A percentile compares a stretch with the other conserved stretches of the same genome.
Evolutionary conservation across 2,797 vertebrate species (phyloP).

Genomic region (Diplodus sargus): DNA sequence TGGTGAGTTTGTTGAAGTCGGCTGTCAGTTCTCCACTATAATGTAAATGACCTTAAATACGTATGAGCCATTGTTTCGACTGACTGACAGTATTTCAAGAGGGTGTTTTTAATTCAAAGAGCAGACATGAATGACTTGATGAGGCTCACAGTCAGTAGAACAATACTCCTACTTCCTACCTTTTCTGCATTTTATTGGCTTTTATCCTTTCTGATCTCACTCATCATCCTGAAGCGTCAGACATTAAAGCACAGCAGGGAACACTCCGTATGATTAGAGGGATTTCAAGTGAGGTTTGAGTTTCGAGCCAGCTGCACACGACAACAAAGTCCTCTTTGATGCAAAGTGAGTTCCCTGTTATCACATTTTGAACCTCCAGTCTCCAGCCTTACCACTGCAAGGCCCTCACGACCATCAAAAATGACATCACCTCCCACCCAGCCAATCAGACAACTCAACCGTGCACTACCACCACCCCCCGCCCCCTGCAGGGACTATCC

Average conservation of each 20-base stretch:
- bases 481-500: slow-evolving; percentile 70
- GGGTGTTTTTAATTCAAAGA: slow-evolving; percentile 1
- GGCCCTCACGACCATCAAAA: slow-evolving; percentile 44
- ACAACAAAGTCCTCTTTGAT: slow-evolving; percentile 54
- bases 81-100: background rate
- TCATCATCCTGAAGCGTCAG: slow-evolving; percentile 34
- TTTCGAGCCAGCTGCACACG: slow-evolving; percentile 31
- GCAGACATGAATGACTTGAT: slow-evolving; percentile 5
- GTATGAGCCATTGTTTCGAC: background rate
- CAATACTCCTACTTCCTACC: background rate
- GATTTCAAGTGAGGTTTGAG: slow-evolving; percentile 54
- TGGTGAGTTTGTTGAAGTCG: slow-evolving; percentile 85
- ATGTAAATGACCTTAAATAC: background rate
- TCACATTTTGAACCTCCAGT: slow-evolving; percentile 39
- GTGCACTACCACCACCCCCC: slow-evolving; percentile 44
- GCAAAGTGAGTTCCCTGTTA: slow-evolving; percentile 24
- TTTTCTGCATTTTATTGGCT: slow-evolving; percentile 37
- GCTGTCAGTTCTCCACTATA: background rate
- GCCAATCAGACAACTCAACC: slow-evolving; percentile 72
- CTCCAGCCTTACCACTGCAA: slow-evolving; percentile 40
- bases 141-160: slow-evolving; percentile 1
- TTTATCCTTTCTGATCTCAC: slow-evolving; percentile 46
- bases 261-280: slow-evolving; percentile 39
- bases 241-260: slow-evolving; percentile 54
- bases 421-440: slow-evolving; percentile 60